Base-by-base conservation (phyloP, 2,113 vertebrate species). In the Marmota monax region DNA sequence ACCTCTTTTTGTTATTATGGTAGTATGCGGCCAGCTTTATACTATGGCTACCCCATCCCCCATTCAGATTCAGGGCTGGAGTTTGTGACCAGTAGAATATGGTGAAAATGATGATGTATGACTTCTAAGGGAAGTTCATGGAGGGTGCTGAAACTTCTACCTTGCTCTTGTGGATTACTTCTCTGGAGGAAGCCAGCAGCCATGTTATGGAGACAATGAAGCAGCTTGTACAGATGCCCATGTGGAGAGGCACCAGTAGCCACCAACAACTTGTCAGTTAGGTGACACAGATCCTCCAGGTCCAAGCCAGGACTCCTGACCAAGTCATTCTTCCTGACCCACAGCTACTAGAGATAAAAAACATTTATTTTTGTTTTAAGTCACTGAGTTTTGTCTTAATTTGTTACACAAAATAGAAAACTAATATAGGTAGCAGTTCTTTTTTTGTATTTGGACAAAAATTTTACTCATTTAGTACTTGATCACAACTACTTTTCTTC, bases 351-450 rank as follows among this genome's bases (percentile, higher is more conserved):
- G 34, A 87, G 67, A 76, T 69, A 45, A 45, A 51, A 61, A 74
- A 39, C 39, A 48, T 20, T 83, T 97, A 34, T 34, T 80, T 85
- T 86, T 63, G n/a, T 84, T 45, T 85, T 76, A 61, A 73, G 51
- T 76, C 65, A 88, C 34, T 42, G 76, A 25, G 12, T 37, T 95
- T 84, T 56, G 27, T 29, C 22, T 12, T 45, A 56, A 90, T 74
- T 72, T 53, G n/a, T 69, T 22, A 32, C 5, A 79, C 4, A 48
- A 95, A 87, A 73, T 25, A 84, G 78, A 25, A 6, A 92, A 56
- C 14, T 32, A 53, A 84, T n/a, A 79, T 4, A 18, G 11, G 39
- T 34, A 69, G 37, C 72, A 84, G 17, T 23, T 29, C 34, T 91
- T 84, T 93, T 91, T 84, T 93, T 22, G 37, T 27, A 5, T 80